Base-by-base conservation (phyloP, 2,888 invertebrate species). In the Metallyticus violacea region DNA sequence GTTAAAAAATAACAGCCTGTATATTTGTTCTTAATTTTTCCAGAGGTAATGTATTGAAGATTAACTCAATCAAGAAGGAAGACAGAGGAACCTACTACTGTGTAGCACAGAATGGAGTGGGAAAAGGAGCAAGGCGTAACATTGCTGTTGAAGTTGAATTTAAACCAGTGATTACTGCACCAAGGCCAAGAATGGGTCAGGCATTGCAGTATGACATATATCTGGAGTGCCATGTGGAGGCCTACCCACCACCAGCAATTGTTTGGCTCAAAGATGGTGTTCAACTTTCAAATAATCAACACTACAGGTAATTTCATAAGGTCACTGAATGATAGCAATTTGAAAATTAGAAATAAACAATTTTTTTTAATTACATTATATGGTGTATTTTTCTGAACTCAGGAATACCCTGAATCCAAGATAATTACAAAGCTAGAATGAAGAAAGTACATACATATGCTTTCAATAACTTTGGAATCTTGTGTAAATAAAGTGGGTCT, bases 181-280 rank as follows among this genome's bases (percentile, higher is more conserved):
- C 97, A 0, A 93, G 96, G 26, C 97, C 97, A 0, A 93, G 97
- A 27, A 92, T 97, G 62, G 97, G 97, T 15, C 95, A 97, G 93
- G 98, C 98, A 0, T 92, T 98, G 9, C 98, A 98, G 91, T 98
- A 97, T 90, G 97, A 98, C 90, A 98, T 98, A 96, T 97, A 98
- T 90, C 91, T 99, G 88, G 98, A 98, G 90, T 99, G 99, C 90
- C 98, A 98, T 91, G 96, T 98, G 22, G 97, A 97, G 91, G 98
- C 98, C 0, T 98, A 98, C 92, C 99, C 99, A 0, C 97, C 97
- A 3, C 98, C 99, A 0, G 97, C 97, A 1, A 97, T 99, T 88
- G 94, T 95, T 0, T 99, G 99, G 99, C 93, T 97, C 5, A 98
- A 98, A 91, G 93, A 93, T 89, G 97, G 97, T 85, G 93, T 95